Conservation (phyloP, 2,113 vertebrate genomes). For the Aldabrachelys gigantea region DNA sequence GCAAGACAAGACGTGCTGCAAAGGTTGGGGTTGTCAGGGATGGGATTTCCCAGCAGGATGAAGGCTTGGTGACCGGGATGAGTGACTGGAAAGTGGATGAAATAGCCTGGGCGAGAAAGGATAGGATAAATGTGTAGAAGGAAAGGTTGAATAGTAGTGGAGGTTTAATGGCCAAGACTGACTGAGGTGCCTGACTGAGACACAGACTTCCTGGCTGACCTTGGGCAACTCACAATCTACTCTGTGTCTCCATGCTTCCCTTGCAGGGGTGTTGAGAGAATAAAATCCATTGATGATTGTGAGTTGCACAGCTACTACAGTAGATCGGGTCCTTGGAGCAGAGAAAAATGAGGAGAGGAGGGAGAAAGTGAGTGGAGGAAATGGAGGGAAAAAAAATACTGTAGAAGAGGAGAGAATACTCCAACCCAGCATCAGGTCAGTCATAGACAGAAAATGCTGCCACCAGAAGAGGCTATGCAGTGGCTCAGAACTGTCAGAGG, state of each 20-base stretch:
- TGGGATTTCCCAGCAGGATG: not conserved
- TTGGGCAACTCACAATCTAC: not conserved
- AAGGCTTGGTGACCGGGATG: not conserved
- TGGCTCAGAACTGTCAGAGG: not conserved
- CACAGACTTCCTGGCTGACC: not conserved
- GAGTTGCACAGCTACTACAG: fast-evolving
- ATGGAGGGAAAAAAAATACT: not conserved
- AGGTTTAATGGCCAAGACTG: not conserved
- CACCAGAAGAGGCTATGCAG: not conserved
- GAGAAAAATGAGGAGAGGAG: not conserved
- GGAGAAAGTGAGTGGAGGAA: not conserved
- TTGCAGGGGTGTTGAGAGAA: not conserved
- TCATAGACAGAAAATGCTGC: not conserved
- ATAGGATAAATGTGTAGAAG: not conserved
- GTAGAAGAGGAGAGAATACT: not conserved
- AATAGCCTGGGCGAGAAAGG: not conserved
- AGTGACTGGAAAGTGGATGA: not conserved
- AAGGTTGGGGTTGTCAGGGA: not conserved
- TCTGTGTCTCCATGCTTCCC: not conserved
- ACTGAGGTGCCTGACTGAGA: not conserved
- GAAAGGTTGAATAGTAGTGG: not conserved
- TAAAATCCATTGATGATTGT: not conserved
- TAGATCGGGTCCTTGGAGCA: not conserved
- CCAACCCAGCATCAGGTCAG: not conserved
- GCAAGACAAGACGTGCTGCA: not conserved